phyloP scores from a whole-genome alignment of 2,797 vertebrate species.

The Potorous gilbertii region DNA sequence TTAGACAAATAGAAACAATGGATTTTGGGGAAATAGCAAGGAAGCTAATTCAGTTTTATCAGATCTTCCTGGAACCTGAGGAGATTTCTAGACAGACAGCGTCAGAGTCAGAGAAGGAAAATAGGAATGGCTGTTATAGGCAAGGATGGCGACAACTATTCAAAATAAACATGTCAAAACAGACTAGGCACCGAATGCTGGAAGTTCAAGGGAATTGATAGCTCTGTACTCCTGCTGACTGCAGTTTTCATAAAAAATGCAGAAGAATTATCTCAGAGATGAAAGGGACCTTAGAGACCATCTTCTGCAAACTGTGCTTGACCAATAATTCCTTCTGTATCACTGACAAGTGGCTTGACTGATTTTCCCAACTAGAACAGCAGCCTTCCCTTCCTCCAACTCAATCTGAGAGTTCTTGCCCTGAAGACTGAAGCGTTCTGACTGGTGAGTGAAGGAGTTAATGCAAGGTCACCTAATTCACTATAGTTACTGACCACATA shows the following conservation, averaged over 20 bases:
- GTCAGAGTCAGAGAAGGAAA: background rate
- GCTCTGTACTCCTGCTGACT: background rate
- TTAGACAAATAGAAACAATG: background rate
- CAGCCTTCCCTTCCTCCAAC: background rate
- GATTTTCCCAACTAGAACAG: background rate
- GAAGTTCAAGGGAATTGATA: background rate
- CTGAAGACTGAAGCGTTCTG: background rate
- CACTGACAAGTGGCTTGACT: background rate
- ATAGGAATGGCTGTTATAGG: background rate
- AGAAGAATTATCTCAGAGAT: background rate
- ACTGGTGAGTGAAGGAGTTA: background rate
- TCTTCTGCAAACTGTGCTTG: background rate
- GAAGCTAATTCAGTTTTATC: background rate
- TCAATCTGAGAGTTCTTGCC: background rate
- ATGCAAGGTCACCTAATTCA: background rate
- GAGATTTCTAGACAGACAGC: background rate
- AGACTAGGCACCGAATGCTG: background rate
- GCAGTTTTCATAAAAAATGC: background rate
- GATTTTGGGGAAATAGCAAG: background rate
- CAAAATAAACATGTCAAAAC: background rate
- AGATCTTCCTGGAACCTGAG: background rate
- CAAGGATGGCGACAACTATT: background rate
- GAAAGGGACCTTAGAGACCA: background rate
- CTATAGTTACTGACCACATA: too few species aligned
- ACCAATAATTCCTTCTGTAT: background rate